Evolutionary conservation across 2,797 vertebrate genomes (phyloP).

Genomic region (Sebastes cheni): DNA sequence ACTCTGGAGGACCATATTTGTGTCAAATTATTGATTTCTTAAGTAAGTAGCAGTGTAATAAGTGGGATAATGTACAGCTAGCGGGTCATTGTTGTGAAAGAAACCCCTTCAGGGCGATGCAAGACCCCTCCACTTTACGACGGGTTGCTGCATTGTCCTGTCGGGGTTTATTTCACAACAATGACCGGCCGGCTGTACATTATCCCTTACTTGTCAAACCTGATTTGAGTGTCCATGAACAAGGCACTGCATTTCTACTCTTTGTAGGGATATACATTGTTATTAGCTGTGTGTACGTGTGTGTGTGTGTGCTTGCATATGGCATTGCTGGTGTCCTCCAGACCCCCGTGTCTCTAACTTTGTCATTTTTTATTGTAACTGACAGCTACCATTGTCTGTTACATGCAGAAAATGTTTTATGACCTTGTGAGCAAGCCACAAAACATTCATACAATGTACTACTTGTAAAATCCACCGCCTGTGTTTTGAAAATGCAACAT

Average conservation of each 20-base stretch:
- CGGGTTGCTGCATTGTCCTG: fast-evolving
- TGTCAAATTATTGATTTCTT: too few relatives aligned
- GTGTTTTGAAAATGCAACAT: not conserved
- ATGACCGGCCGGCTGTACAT: too few relatives aligned
- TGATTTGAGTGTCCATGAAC: not conserved
- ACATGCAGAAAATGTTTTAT: slow-evolving; percentile 30
- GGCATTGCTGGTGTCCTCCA: slow-evolving; percentile 1
- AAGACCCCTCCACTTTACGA: too few relatives aligned
- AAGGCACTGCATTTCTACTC: not conserved
- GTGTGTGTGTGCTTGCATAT: not conserved
- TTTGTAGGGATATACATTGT: not conserved
- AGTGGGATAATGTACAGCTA: too few relatives aligned
- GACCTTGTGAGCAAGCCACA: slow-evolving; percentile 7
- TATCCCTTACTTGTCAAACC: not conserved
- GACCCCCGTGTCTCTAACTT: not conserved
- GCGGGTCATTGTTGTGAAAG: too few relatives aligned
- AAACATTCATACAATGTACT: slow-evolving; percentile 6
- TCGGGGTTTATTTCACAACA: too few relatives aligned
- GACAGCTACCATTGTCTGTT: slow-evolving; percentile 11
- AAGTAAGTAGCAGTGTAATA: too few relatives aligned
- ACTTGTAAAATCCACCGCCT: slow-evolving; percentile 10
- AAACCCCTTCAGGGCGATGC: too few relatives aligned
- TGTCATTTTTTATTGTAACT: slow-evolving; percentile 21
- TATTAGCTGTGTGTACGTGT: not conserved
- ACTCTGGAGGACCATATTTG: too few relatives aligned